Evolutionary conservation across 1,140 invertebrate genomes (phyloP).

Genomic region (Leptinotarsa lineolata): DNA sequence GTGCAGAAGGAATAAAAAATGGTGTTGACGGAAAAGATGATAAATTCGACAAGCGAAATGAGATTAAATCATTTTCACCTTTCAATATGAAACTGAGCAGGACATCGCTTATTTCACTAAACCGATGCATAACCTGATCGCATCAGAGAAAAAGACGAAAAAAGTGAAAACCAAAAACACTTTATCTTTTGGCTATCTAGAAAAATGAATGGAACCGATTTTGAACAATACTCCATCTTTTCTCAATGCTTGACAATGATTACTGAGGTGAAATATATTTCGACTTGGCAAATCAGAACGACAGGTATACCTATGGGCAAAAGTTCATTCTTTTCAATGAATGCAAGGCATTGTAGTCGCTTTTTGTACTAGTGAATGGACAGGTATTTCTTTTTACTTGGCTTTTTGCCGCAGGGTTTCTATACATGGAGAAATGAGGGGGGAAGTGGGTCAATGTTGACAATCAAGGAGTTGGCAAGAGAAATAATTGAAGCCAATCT

Average conservation of each 20-base stretch:
- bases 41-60: neutral
- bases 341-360: conserved; percentile 41
- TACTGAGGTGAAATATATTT: conserved; percentile 51
- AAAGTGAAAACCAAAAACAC: conserved; percentile 40
- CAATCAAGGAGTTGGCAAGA: no score
- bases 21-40: conserved; percentile 3
- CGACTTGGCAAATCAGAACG: conserved; percentile 52
- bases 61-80: conserved; percentile 15
- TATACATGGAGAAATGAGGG: neutral
- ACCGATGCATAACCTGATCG: conserved; percentile 2
- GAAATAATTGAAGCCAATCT: no score
- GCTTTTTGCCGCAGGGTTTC: conserved; percentile 44
- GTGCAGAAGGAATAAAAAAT: neutral
- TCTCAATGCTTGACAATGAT: conserved; percentile 51
- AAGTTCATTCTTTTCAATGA: conserved; percentile 48
- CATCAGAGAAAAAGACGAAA: conserved; percentile 16
- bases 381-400: conserved; percentile 50
- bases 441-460: neutral
- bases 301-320: conserved; percentile 45
- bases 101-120: conserved; percentile 9
- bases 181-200: conserved; percentile 43
- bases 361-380: conserved; percentile 45
- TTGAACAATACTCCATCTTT: conserved; percentile 35
- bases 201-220: conserved; percentile 38
- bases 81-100: conserved; percentile 10